Evolutionary conservation across 2,113 vertebrate species (phyloP).

Genomic region (Plecturocebus donacophilus): DNA sequence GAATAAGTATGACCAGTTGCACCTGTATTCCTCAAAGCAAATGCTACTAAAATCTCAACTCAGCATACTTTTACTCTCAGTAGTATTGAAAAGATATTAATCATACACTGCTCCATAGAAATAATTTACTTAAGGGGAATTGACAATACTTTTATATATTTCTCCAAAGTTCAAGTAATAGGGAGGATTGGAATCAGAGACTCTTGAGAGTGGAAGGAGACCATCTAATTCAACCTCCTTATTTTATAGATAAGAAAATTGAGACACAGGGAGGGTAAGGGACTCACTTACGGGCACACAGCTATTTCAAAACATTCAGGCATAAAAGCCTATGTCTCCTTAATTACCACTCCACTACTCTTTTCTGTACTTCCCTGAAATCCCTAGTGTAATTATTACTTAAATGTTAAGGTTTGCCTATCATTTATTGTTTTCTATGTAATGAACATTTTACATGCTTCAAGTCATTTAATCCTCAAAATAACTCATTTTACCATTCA

Average conservation of each 20-base stretch:
- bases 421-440: constrained; percentile 1
- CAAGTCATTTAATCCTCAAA: background rate
- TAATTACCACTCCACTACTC: background rate
- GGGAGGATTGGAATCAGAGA: constrained; percentile 62
- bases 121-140: constrained; percentile 75
- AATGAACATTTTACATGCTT: background rate
- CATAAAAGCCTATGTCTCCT: constrained; percentile 37
- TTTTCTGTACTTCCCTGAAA: background rate
- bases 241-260: constrained; percentile 39
- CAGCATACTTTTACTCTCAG: constrained; percentile 79
- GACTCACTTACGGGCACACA: background rate
- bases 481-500: background rate
- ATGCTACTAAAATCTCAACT: constrained; percentile 75
- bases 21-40: constrained; percentile 79
- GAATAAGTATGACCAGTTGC: constrained; percentile 81
- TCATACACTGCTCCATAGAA: constrained; percentile 65
- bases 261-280: constrained; percentile 5
- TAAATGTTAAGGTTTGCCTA: background rate
- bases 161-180: constrained; percentile 57
- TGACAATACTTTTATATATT: constrained; percentile 70
- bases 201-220: constrained; percentile 47
- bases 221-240: constrained; percentile 24
- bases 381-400: background rate
- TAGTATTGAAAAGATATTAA: constrained; percentile 77
- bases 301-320: background rate